A percentile compares a stretch with the other conserved stretches of the same genome.
These are phyloP conservation scores for Dryobates pubescens DNA, from an alignment of 2,797 vertebrate species.

Conservation along the genomic window DNA sequence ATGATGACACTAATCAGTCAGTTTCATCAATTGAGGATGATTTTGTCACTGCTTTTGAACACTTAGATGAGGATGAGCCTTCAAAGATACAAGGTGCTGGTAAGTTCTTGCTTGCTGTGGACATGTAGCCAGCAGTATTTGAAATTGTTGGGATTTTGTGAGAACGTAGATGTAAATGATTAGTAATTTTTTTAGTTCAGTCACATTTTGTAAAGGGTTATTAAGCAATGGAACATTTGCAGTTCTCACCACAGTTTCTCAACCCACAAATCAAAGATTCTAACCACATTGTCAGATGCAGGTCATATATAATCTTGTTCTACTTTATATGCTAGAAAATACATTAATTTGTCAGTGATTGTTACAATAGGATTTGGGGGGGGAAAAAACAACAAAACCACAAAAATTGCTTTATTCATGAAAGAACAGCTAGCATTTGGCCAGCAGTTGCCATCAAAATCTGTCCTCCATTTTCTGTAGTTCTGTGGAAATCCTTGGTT, in stretches of 20 bases:
- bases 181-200: neutral
- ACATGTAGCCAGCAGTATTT: neutral
- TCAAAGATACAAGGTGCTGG: conserved; percentile 67
- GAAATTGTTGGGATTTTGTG: neutral
- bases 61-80: conserved; percentile 92
- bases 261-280: neutral
- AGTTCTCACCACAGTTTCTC: neutral
- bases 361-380: neutral
- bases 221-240: neutral
- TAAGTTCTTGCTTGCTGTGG: conserved; percentile 38
- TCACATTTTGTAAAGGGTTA: neutral
- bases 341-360: neutral
- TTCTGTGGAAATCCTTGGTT: neutral
- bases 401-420: neutral
- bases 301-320: neutral
- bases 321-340: neutral
- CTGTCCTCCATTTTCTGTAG: neutral
- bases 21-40: conserved; percentile 99
- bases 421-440: neutral
- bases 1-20: conserved; percentile 97
- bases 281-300: neutral
- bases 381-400: neutral
- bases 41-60: conserved; percentile 97
- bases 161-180: neutral
- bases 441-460: neutral